Percentiles rank a stretch among this genome's conserved stretches.
Conservation (phyloP, 2,888 invertebrate genomes). For the Ptycholaimellus sp. region DNA sequence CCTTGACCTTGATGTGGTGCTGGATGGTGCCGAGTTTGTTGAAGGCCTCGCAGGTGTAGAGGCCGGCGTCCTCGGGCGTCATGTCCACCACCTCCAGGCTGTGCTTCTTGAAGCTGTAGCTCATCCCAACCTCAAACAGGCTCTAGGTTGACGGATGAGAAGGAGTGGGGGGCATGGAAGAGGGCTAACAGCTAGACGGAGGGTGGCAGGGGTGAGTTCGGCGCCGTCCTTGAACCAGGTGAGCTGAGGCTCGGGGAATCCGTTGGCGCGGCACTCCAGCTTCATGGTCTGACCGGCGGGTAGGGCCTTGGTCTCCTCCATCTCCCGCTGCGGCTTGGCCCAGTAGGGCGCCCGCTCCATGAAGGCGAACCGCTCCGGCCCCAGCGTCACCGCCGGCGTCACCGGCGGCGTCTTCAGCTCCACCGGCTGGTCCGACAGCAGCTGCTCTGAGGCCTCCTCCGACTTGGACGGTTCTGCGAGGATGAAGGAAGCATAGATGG, state of each 20-base stretch:
- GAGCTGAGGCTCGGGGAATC: slow-evolving; percentile 19
- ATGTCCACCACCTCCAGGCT: slow-evolving; percentile 59
- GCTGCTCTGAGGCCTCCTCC: not conserved
- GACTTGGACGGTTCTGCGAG: not conserved
- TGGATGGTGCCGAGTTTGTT: slow-evolving; percentile 52
- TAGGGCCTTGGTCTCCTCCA: slow-evolving; percentile 11
- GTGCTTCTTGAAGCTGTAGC: too few relatives aligned
- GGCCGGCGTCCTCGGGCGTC: slow-evolving; percentile 60
- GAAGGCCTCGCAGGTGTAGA: slow-evolving; percentile 73
- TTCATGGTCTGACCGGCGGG: slow-evolving; percentile 23
- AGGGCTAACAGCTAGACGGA: too few relatives aligned
- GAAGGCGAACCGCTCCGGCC: not conserved
- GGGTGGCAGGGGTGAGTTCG: too few relatives aligned
- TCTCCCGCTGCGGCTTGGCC: slow-evolving; percentile 4
- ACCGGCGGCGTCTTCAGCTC: too few relatives aligned
- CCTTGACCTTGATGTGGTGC: too few relatives aligned
- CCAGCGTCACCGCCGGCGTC: not conserved
- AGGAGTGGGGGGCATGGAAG: too few relatives aligned
- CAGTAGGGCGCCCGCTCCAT: not conserved
- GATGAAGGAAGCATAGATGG: too few relatives aligned
- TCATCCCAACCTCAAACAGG: not conserved
- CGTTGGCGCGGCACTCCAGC: slow-evolving; percentile 17
- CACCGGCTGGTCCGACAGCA: not conserved
- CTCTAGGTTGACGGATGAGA: too few relatives aligned
- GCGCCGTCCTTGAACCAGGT: slow-evolving; percentile 8